Conservation (phyloP, 2,113 vertebrate species). For the Fukomys damarensis region DNA sequence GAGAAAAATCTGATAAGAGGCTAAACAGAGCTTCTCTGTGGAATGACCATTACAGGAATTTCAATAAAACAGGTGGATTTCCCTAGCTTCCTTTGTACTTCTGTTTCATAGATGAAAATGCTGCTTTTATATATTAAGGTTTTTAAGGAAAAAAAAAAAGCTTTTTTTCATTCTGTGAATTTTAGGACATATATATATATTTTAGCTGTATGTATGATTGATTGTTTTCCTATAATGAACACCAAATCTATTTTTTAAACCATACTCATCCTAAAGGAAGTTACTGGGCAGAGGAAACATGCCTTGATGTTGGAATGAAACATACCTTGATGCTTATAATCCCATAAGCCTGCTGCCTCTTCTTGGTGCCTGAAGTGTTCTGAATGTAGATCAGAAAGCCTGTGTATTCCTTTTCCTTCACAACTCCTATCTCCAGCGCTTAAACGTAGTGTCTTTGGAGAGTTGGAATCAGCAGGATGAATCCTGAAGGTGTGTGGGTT, state of each 20-base stretch:
- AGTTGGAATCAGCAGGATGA: background rate
- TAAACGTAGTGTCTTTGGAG: background rate
- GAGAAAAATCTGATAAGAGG: slow-evolving; percentile 30
- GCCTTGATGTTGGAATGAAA: background rate
- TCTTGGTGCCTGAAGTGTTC: background rate
- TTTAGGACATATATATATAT: background rate
- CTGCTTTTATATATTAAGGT: background rate
- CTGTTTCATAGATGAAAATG: slow-evolving; percentile 4
- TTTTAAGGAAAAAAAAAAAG: background rate
- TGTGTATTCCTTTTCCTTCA: background rate
- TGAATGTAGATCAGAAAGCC: background rate
- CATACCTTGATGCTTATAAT: background rate
- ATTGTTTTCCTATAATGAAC: background rate
- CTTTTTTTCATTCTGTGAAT: background rate
- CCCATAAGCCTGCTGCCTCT: background rate
- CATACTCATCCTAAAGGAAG: background rate
- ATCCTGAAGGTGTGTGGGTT: background rate
- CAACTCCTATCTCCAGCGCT: background rate
- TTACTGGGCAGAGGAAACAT: background rate
- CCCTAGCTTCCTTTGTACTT: background rate
- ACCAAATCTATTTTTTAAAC: background rate
- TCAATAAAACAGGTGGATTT: background rate
- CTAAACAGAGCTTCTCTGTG: background rate
- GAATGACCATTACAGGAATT: slow-evolving; percentile 39
- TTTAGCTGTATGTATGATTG: background rate